A percentile compares a stretch with the other conserved stretches of the same genome.
Conservation (phyloP, 2,888 invertebrate species). For the Rhagium mordax region DNA sequence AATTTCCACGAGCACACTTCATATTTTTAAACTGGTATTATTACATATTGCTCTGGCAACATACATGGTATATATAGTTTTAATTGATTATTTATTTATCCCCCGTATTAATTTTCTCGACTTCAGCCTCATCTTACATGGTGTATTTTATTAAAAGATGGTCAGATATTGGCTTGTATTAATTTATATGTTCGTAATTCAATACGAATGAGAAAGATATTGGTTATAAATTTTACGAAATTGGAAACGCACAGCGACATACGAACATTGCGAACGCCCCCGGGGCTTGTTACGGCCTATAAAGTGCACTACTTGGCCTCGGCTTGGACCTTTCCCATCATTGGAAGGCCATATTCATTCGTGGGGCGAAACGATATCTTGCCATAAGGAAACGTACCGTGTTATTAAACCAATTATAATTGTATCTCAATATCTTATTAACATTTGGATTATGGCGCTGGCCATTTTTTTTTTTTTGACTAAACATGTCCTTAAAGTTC, state of each 20-base stretch:
- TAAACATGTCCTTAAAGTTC: no score
- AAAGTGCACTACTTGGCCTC: slow-evolving; percentile 19
- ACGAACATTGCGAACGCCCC: slow-evolving; percentile 38
- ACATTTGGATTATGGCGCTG: no score
- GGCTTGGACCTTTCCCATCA: slow-evolving; percentile 5
- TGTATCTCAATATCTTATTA: no score
- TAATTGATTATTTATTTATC: not conserved
- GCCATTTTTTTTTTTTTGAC: no score
- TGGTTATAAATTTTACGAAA: slow-evolving; percentile 46
- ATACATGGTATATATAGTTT: no score
- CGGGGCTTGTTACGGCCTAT: slow-evolving; percentile 40
- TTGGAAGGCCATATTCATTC: not conserved
- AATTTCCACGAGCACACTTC: no score
- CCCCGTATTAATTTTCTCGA: not conserved
- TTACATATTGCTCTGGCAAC: no score
- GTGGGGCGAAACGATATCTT: not conserved
- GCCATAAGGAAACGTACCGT: not conserved
- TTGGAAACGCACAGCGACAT: slow-evolving; percentile 44
- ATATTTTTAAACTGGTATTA: no score
- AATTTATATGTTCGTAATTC: slow-evolving; percentile 47
- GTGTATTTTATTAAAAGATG: slow-evolving; percentile 32
- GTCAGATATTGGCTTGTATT: slow-evolving; percentile 33
- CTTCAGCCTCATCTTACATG: not conserved
- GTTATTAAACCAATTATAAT: no score
- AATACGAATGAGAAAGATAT: slow-evolving; percentile 45